These are phyloP conservation scores for Bimastos eiseni DNA, from an alignment of 2,888 invertebrate genomes.

Conservation along the genomic window DNA sequence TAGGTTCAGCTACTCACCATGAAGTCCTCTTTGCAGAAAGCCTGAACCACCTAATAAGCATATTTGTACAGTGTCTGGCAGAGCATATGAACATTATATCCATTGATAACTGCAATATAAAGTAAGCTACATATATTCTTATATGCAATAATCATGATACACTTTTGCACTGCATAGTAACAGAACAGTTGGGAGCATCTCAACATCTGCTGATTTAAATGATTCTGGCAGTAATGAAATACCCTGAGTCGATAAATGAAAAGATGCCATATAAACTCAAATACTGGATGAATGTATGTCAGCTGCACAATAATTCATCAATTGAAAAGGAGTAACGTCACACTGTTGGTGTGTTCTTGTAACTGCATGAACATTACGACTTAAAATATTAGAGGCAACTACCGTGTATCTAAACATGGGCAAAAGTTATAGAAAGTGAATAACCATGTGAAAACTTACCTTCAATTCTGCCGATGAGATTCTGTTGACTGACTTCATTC, in stretches of 20 bases:
- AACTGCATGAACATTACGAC: neutral
- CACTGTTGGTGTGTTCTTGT: neutral
- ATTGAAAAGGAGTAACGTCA: neutral
- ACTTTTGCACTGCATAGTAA: neutral
- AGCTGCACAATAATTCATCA: neutral
- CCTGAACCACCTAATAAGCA: no score
- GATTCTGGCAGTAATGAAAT: neutral
- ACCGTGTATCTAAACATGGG: neutral
- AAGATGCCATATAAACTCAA: neutral
- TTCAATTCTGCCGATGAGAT: neutral
- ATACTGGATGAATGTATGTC: neutral
- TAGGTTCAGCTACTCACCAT: no score
- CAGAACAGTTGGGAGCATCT: neutral
- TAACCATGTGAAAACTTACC: neutral
- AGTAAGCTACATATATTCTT: no score
- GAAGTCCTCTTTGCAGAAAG: no score
- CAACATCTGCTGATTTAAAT: neutral
- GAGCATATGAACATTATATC: neutral
- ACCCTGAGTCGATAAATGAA: neutral
- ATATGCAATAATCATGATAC: no score
- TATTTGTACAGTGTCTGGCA: neutral
- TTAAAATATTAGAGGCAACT: neutral
- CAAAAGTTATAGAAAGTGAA: neutral
- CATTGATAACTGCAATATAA: neutral
- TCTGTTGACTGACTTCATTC: neutral